These are phyloP conservation scores for Tetraneura akinire DNA, from an alignment of 1,140 invertebrate genomes.

Conservation along the genomic window DNA sequence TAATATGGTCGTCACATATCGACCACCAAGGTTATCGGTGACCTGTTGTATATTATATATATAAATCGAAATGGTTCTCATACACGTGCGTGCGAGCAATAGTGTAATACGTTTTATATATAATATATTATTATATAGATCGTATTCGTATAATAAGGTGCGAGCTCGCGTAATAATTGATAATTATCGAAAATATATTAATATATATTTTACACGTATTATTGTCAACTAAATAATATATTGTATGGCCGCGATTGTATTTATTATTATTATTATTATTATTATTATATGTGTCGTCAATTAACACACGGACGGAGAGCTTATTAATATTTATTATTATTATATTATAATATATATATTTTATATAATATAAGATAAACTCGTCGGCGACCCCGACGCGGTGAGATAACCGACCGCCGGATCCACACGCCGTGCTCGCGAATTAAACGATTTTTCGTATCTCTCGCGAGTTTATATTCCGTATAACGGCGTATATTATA, in stretches of 20 bases:
- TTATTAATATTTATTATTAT: conserved; percentile 43
- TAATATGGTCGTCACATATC: not conserved
- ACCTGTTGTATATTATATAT: no score
- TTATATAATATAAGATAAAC: no score
- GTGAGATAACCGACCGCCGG: not conserved
- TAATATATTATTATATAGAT: no score
- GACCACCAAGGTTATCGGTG: not conserved
- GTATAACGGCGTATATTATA: no score
- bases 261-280: not conserved
- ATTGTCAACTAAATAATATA: conserved; percentile 28
- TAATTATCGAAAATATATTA: conserved; percentile 18
- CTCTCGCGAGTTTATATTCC: no score
- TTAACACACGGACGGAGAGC: conserved; percentile 39
- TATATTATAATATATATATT: not conserved
- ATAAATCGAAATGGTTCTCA: not conserved
- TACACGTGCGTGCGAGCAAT: no score
- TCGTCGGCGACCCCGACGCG: not conserved
- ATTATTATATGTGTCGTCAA: not conserved
- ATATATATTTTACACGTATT: no score
- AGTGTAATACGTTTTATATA: no score
- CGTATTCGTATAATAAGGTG: conserved; percentile 13
- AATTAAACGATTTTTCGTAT: no score
- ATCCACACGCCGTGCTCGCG: not conserved
- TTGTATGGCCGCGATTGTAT: no score
- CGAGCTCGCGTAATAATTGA: not conserved